Conservation (phyloP, 64 coral and sea anemone genomes). For the Montipora foliosa region DNA sequence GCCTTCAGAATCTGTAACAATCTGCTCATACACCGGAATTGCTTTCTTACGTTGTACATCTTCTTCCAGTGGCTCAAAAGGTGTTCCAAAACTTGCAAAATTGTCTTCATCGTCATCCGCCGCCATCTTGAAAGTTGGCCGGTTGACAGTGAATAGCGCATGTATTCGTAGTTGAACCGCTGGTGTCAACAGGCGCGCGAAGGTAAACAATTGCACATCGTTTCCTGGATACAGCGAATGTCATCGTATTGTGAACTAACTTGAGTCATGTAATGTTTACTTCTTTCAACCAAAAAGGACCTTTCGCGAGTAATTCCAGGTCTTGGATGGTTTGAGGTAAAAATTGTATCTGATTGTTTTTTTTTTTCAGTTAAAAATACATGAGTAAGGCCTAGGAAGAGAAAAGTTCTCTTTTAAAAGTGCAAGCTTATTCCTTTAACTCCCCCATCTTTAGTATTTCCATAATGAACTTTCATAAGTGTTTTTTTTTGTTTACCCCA, state of each 20-base stretch:
- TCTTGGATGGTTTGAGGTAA: not conserved
- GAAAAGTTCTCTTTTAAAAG: not conserved
- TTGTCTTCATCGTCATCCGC: conserved; percentile 81
- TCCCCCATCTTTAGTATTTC: too few species aligned
- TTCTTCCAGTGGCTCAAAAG: conserved; percentile 86
- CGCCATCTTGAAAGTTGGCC: conserved; percentile 54
- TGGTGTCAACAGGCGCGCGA: not conserved
- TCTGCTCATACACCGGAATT: conserved; percentile 90
- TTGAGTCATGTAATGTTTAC: too few species aligned
- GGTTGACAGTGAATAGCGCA: not conserved
- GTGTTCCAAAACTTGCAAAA: conserved; percentile 88
- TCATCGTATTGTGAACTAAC: too few species aligned
- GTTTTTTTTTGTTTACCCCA: too few species aligned
- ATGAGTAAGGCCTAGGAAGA: not conserved
- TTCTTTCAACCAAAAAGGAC: too few species aligned
- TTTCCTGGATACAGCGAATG: conserved; percentile 18
- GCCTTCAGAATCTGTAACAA: conserved; percentile 92
- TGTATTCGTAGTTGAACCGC: not conserved
- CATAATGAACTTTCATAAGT: too few species aligned
- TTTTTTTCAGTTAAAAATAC: not conserved
- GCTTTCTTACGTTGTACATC: conserved; percentile 95
- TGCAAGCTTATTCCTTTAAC: too few species aligned
- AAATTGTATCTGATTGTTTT: not conserved
- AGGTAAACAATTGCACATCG: not conserved
- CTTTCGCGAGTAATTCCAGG: not conserved